phyloP scores from a whole-genome alignment of 2,113 vertebrate species.

The Hassar affinis region DNA sequence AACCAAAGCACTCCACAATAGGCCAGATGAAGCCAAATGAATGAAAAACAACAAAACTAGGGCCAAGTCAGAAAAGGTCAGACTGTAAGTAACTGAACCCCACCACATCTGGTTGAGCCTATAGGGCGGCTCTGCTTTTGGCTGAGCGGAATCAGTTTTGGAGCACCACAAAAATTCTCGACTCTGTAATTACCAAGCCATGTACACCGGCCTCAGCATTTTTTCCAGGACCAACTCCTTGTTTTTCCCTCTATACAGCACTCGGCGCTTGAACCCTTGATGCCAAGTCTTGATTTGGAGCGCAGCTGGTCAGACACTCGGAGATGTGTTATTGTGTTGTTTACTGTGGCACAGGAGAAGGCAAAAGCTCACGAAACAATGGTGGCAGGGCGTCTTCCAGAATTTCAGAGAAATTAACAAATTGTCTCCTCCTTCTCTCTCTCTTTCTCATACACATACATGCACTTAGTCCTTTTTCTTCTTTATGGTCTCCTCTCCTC shows the following conservation, averaged over 20 bases:
- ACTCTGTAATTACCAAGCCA: constrained; percentile 45
- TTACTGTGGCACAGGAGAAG: not conserved
- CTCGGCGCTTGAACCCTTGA: not conserved
- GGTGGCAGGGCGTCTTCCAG: not conserved
- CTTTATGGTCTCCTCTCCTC: constrained; percentile 17
- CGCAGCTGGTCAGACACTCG: not conserved
- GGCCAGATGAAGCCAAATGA: not conserved
- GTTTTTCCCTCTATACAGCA: not conserved
- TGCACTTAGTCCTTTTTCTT: not conserved
- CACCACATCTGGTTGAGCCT: not conserved
- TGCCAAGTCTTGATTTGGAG: not conserved
- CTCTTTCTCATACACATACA: not conserved
- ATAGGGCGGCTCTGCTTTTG: not conserved
- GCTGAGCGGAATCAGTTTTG: constrained; percentile 28
- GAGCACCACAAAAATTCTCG: constrained; percentile 12
- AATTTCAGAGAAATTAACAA: not conserved
- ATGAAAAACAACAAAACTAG: not conserved
- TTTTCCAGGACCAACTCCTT: constrained; percentile 6
- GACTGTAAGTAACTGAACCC: not conserved
- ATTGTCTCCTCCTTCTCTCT: not conserved
- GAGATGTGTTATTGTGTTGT: not conserved
- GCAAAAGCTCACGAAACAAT: not conserved
- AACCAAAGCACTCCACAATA: not conserved
- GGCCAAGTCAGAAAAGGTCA: not conserved
- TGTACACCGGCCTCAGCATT: constrained; percentile 11